A percentile compares a stretch with the other conserved stretches of the same genome.
phyloP scores from a whole-genome alignment of 2,113 vertebrate species.

The Cardinalis cardinalis region DNA sequence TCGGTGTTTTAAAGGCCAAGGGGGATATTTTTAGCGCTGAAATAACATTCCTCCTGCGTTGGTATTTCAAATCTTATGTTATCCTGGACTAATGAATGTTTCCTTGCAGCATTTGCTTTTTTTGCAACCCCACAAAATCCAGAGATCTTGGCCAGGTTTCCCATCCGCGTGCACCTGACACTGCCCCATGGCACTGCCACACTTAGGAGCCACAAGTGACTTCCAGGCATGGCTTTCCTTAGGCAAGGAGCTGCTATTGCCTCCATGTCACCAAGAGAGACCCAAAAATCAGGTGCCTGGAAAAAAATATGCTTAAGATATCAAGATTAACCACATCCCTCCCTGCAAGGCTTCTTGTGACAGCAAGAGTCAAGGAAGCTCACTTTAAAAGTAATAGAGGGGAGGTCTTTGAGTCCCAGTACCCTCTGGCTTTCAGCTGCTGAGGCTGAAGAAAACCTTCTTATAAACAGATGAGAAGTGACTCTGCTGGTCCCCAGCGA shows the following conservation, averaged over 20 bases:
- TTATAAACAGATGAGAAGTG: neutral
- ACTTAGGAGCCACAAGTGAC: neutral
- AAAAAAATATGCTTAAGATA: neutral
- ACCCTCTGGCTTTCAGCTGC: neutral
- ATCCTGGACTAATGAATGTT: neutral
- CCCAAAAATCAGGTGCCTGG: neutral
- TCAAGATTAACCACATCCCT: neutral
- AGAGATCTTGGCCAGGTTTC: neutral
- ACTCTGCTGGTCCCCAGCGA: accelerated
- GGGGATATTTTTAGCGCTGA: neutral
- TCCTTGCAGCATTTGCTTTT: neutral
- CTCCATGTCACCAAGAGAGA: neutral
- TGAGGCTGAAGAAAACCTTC: neutral
- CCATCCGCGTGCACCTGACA: accelerated
- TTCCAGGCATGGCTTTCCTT: neutral
- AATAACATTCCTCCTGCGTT: neutral
- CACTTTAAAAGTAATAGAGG: neutral
- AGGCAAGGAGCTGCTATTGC: neutral
- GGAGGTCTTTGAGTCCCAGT: neutral
- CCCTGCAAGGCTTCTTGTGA: neutral
- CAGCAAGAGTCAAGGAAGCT: neutral
- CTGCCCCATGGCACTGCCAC: neutral
- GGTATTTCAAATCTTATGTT: neutral
- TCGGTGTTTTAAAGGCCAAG: neutral
- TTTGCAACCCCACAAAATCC: neutral